phyloP scores from a whole-genome alignment of 2,113 vertebrate genomes.

The Lepus europaeus region DNA sequence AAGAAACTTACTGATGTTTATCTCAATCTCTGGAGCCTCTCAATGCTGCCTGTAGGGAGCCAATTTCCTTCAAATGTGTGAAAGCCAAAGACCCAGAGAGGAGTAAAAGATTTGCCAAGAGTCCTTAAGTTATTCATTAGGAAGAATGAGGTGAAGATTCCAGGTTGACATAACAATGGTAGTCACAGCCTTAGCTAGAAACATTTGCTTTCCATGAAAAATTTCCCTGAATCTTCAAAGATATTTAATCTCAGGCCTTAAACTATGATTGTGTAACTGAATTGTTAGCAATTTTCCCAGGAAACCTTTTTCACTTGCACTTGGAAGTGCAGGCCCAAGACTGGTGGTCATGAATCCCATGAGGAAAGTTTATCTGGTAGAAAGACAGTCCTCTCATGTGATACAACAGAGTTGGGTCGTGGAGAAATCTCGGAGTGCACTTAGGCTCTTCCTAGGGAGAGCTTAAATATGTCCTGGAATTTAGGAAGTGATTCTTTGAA shows the following conservation, averaged over 20 bases:
- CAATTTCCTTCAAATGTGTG: background rate
- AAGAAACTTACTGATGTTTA: slow-evolving; percentile 42
- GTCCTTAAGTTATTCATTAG: background rate
- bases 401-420: slow-evolving; percentile 40
- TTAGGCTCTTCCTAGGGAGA: background rate
- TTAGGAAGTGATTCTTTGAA: background rate
- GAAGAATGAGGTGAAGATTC: slow-evolving; percentile 10
- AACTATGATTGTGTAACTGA: slow-evolving; percentile 39
- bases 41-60: background rate
- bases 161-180: background rate
- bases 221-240: slow-evolving; percentile 53
- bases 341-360: slow-evolving; percentile 51
- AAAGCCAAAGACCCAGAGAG: slow-evolving; percentile 23
- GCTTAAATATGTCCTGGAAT: background rate
- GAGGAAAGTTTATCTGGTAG: slow-evolving; percentile 23
- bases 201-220: background rate
- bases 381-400: background rate
- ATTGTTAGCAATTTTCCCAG: background rate
- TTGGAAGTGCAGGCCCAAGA: slow-evolving; percentile 46
- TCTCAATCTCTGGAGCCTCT: slow-evolving; percentile 33
- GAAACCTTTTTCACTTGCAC: background rate
- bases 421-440: slow-evolving; percentile 1
- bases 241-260: slow-evolving; percentile 43
- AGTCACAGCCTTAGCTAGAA: background rate
- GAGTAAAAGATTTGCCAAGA: background rate